Percentiles rank a stretch among this genome's conserved stretches.
Evolutionary conservation across 2,113 vertebrate species (phyloP).

Genomic region (Oostethus manadensis): DNA sequence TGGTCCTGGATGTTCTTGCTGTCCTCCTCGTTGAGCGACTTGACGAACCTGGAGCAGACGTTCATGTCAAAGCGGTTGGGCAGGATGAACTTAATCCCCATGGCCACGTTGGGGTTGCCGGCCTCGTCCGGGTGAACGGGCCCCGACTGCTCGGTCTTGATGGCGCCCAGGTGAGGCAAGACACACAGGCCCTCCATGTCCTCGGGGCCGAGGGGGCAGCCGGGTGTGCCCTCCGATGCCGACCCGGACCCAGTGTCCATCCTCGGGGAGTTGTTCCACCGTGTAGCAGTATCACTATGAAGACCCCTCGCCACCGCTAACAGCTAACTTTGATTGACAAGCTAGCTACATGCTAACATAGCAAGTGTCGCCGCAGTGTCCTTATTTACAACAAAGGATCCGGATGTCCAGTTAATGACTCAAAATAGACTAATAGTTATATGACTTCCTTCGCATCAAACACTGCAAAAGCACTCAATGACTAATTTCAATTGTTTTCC

Average conservation of each 20-base stretch:
- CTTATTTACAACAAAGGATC: no score
- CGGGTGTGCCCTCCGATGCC: constrained; percentile 63
- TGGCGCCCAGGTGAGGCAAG: constrained; percentile 77
- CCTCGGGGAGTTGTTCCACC: background rate
- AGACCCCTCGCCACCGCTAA: no score
- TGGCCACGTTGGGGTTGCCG: constrained; percentile 79
- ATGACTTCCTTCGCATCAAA: no score
- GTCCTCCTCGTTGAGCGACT: constrained; percentile 96
- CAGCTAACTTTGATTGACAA: no score
- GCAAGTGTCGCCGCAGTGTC: no score
- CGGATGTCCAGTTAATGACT: no score
- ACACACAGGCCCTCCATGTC: constrained; percentile 76
- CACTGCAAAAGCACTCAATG: no score
- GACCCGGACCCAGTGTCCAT: constrained; percentile 65
- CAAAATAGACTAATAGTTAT: no score
- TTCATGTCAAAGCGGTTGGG: constrained; percentile 99
- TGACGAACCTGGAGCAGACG: constrained; percentile 96
- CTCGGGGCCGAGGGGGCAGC: constrained; percentile 72
- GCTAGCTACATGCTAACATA: no score
- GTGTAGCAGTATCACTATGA: no score
- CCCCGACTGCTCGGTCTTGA: constrained; percentile 86
- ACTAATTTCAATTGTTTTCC: no score
- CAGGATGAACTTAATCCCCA: constrained; percentile 97
- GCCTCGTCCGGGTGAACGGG: constrained; percentile 57
- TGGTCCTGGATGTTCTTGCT: constrained; percentile 99